Base-by-base conservation (phyloP, 2,797 vertebrate species). In the Cyclopterus lumpus region DNA sequence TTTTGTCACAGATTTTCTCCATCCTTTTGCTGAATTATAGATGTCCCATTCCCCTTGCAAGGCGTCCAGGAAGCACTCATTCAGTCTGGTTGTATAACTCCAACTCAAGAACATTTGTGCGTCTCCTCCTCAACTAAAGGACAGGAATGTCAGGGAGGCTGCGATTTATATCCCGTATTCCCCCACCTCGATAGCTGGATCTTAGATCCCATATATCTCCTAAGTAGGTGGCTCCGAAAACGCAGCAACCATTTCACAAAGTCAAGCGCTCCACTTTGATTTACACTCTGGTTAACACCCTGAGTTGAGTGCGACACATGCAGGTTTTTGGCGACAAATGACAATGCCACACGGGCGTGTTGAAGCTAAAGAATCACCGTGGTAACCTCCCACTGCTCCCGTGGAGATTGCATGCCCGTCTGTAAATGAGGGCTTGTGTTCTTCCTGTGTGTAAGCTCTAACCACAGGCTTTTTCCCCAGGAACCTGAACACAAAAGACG, bases 11-110 rank as follows among this genome's bases (percentile, higher is more conserved):
- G 86, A 92, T 90, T 91, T 92, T 89, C 88, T 82, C 82, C 89
- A 83, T 90, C 89, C 88, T 87, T 92, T 91, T 85, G 75, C 87
- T 94, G 87, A 93, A 94, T 94, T 93, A 94, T 94, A 90, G 86
- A 94, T 94, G 90, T 66, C 81, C 82, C 81, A 66, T 80, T 86
- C 87, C 84, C 81, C 79, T 71, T 64, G 71, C 81, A 30, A 70
- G 77, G 81, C 85, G 18, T 90, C 88, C 81, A 85, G 83, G 82
- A 91, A 90, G 89, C 90, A 82, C 87, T 87, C 80, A 82, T 80
- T 90, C 90, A 88, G 89, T 89, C 90, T 76, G 80, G 62, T 90
- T 85, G 87, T 89, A 87, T 93, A 91, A 91, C 85, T 86, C 77
- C 69, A 68, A 82, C 86, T 82, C 71, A 66, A 77, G 82, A 82